phyloP scores from a whole-genome alignment of 1,140 invertebrate genomes.

The Asbolus verrucosus region DNA sequence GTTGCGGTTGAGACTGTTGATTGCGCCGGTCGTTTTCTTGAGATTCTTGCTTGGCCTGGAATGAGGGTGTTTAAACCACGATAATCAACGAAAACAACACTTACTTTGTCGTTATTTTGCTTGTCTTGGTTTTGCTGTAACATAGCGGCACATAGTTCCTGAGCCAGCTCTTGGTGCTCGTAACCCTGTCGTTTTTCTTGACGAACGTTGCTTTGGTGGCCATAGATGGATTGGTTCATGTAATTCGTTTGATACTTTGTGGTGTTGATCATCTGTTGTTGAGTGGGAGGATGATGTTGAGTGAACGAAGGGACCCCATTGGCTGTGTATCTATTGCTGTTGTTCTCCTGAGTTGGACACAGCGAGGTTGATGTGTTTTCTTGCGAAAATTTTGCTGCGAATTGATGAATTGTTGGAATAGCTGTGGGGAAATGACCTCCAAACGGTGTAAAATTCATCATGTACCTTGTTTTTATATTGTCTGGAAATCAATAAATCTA shows the following conservation, averaged over 20 bases:
- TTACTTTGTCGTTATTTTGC: slow-evolving; percentile 23
- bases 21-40: slow-evolving; percentile 49
- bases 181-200: slow-evolving; percentile 59
- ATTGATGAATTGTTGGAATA: slow-evolving; percentile 75
- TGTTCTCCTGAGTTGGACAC: slow-evolving; percentile 57
- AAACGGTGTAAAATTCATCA: slow-evolving; percentile 76
- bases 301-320: slow-evolving; percentile 64
- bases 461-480: slow-evolving; percentile 45
- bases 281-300: slow-evolving; percentile 62
- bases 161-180: slow-evolving; percentile 61
- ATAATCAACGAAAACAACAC: neutral
- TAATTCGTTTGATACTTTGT: slow-evolving; percentile 61
- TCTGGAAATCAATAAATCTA: slow-evolving; percentile 18
- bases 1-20: slow-evolving; percentile 54
- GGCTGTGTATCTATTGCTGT: slow-evolving; percentile 61
- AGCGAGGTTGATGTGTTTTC: slow-evolving; percentile 64
- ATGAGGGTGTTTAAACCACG: too few species aligned
- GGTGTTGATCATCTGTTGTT: slow-evolving; percentile 59
- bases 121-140: slow-evolving; percentile 54
- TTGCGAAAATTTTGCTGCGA: slow-evolving; percentile 69
- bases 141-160: slow-evolving; percentile 62
- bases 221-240: slow-evolving; percentile 56
- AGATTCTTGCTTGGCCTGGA: slow-evolving; percentile 50
- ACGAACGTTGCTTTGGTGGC: slow-evolving; percentile 55
- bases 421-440: slow-evolving; percentile 74